These are phyloP conservation scores for Triplophysa yarkandensis DNA, from an alignment of 2,797 vertebrate genomes.

Conservation along the genomic window DNA sequence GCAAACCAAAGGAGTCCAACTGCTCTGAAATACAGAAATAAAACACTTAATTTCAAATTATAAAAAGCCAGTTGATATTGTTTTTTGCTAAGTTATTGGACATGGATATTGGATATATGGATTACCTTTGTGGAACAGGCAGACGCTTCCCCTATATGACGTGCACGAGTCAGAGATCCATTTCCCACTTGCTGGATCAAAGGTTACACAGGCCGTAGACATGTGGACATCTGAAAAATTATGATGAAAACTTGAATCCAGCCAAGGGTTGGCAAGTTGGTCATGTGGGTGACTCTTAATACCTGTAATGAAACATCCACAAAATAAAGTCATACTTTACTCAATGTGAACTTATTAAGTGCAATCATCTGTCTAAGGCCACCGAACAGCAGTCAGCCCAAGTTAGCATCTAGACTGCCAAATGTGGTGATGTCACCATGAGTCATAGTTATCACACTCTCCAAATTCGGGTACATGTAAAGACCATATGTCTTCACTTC, in stretches of 20 bases:
- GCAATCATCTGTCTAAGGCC: neutral
- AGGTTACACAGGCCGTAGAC: constrained; percentile 63
- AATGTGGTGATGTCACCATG: constrained; percentile 28
- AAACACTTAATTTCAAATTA: neutral
- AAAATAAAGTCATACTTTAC: constrained; percentile 11
- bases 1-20: constrained; percentile 60
- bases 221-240: constrained; percentile 53
- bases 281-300: constrained; percentile 35
- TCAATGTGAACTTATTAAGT: neutral
- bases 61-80: neutral
- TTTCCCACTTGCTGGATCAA: constrained; percentile 64
- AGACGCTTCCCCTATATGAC: constrained; percentile 67
- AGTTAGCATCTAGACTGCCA: constrained; percentile 23
- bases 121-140: constrained; percentile 75
- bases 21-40: constrained; percentile 60
- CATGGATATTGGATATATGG: too few species aligned
- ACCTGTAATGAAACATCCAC: constrained; percentile 51
- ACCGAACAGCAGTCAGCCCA: neutral
- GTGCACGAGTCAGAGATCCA: constrained; percentile 59
- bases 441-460: constrained; percentile 30
- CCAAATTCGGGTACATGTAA: constrained; percentile 8
- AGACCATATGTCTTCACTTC: constrained; percentile 37
- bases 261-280: constrained; percentile 25
- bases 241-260: constrained; percentile 50
- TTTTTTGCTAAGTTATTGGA: neutral